Evolutionary conservation across 2,113 vertebrate genomes (phyloP), one percentile per base, ranked within the genome.

Genomic region (Tachysurus vachellii): DNA sequence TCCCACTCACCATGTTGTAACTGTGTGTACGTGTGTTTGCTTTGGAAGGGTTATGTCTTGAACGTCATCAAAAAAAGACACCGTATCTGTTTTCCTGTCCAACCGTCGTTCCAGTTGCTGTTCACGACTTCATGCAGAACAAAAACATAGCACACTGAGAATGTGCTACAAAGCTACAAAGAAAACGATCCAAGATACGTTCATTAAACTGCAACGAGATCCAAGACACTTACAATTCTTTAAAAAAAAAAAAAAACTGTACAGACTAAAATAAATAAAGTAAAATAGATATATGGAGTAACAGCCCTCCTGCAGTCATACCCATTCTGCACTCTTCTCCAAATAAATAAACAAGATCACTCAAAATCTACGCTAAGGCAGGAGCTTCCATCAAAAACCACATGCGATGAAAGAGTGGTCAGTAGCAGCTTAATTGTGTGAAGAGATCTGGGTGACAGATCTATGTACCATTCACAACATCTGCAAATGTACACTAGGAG

Each of bases 391-490:
- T 92, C 90, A 92, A 86, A 91, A 86, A 44, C 54, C 44, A 21
- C 77, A 81, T 70, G 88, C 88, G 92, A 92, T 93, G 91, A 92
- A 93, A 93, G 90, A n/a, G 42, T 75, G 42, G 86, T 87, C 79
- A 71, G 83, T 87, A 85, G 86, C 88, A 89, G 91, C 86, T 92
- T 92, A 91, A 88, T 92, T 93, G 93, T 93, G 90, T 92, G 91
- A 89, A 89, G 89, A 83, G 87, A 71, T 71, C 88, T 64, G 23
- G 62, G 83, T 80, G 89, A 91, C 91, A 88, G 89, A 87, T 92
- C 56, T 5, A 81, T 81, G 85, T 89, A 92, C 93, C 92, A 86
- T 82, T 93, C 91, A 92, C 86, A 92, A 91, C 89, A 91, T 92
- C 89, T 82, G 77, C 88, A 76, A 71, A 80, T 47, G 85, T 71